Conservation (phyloP, 2,888 invertebrate species). For the Alloplasta piceator region DNA sequence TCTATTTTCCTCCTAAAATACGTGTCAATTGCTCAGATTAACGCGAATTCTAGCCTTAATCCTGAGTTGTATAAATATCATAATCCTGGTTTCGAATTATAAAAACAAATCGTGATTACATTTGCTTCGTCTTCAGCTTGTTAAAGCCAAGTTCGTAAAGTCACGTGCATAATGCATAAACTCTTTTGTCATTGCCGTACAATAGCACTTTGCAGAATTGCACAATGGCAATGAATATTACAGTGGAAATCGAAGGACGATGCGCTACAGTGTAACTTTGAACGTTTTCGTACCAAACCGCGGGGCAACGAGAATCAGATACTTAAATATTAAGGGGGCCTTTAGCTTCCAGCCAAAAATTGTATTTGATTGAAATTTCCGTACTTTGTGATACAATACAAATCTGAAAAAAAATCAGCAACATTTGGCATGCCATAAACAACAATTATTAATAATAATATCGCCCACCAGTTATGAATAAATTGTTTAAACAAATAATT, state of each 20-base stretch:
- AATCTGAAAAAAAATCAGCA: background rate
- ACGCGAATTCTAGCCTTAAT: background rate
- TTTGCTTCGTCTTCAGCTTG: background rate
- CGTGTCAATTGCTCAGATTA: background rate
- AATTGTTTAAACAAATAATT: too few relatives aligned
- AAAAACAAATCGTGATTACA: background rate
- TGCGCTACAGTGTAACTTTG: too few relatives aligned
- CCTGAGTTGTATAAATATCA: background rate
- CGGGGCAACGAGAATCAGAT: too few relatives aligned
- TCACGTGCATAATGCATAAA: conserved; percentile 2
- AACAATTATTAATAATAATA: too few relatives aligned
- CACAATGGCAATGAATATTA: background rate
- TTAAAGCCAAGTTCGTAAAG: background rate
- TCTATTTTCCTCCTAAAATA: background rate
- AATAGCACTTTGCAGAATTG: background rate
- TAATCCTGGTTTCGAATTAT: background rate
- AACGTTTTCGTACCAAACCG: too few relatives aligned
- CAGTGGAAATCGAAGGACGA: background rate
- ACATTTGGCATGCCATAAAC: too few relatives aligned
- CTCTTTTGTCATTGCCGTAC: background rate
- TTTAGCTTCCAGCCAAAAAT: too few relatives aligned
- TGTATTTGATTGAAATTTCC: background rate
- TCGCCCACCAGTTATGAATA: background rate
- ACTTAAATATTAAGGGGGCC: too few relatives aligned
- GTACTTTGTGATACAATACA: background rate